Base-by-base conservation (phyloP, 2,888 invertebrate species). In the Dione vanillae region DNA sequence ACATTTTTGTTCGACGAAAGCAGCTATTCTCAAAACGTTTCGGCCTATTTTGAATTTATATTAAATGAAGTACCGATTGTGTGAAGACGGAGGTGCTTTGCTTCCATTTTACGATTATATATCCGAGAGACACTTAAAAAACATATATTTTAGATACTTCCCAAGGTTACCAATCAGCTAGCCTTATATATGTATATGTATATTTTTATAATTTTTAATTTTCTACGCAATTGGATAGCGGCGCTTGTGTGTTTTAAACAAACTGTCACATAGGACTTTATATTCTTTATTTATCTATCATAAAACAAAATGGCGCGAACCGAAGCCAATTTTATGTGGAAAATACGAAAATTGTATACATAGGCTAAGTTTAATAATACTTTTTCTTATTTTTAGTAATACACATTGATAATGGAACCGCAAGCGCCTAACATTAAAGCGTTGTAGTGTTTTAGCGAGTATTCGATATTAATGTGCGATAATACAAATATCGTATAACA, bases 101-200 rank as follows among this genome's bases (percentile, higher is more conserved):
- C 72, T 72, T 72, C 61, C 67, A 71, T 70, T 75, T 78, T 77
- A 82, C 82, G 83, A 87, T 86, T 89, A 83, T 80, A 79, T 76
- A 81, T 27, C 2, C 78, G 83, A 80, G 88, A 89, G 88, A 90
- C 88, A 91, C 89, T 87, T 90, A 85, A 56, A 56, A 56, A 54
- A 16, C 10, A 82, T 82, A 77, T 90, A 89, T 85, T 80, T 81
- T 86, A 90, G 83, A 74, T 85, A 84, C 87, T 87, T 89, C 88
- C 90, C 90, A 89, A 89, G 92, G 92, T 92, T 92, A 92, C 92
- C 92, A 91, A 90, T 90, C 90, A 85, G 91, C 91, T 92, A 92
- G 92, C 85, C 86, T 90, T 88, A 87, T 83, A 84, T 87, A 76
- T 74, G 76, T 86, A 86, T 85, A 86, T 86, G 77, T 85, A 85